These are phyloP conservation scores for Spatula versicolor DNA, from an alignment of 2,797 vertebrate genomes.

Conservation along the genomic window DNA sequence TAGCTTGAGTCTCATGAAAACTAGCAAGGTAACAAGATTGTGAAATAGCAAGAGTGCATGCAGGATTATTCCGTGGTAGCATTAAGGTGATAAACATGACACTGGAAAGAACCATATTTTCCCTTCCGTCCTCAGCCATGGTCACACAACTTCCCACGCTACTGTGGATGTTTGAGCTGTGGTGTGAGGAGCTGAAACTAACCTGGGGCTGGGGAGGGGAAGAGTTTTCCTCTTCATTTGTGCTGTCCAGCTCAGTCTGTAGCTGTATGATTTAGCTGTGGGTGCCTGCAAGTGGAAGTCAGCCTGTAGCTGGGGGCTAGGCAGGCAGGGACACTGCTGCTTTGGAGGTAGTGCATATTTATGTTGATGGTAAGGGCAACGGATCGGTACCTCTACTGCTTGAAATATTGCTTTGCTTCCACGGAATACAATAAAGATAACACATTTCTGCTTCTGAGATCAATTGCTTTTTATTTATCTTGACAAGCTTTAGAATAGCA, in stretches of 20 bases:
- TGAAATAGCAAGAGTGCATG: neutral
- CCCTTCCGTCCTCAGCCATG: neutral
- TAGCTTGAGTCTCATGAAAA: neutral
- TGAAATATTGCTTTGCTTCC: neutral
- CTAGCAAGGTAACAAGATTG: neutral
- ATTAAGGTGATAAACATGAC: neutral
- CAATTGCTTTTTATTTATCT: neutral
- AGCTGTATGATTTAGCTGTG: neutral
- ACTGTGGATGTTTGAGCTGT: neutral
- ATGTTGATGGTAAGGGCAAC: rapidly evolving
- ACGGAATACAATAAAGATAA: neutral
- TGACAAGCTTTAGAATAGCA: neutral
- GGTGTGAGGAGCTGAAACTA: neutral
- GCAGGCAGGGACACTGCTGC: neutral
- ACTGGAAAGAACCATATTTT: rapidly evolving
- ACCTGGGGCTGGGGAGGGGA: neutral
- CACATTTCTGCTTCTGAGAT: neutral
- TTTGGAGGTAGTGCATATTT: rapidly evolving
- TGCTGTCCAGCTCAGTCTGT: rapidly evolving
- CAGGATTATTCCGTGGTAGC: neutral
- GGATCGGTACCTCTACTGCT: too few relatives aligned
- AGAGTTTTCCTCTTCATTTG: neutral
- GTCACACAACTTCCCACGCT: neutral
- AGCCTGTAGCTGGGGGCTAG: neutral
- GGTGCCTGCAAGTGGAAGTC: neutral